Evolutionary conservation across 1,140 invertebrate species (phyloP), one percentile per base, ranked within the genome.

Genomic region (Drosophila orosa): DNA sequence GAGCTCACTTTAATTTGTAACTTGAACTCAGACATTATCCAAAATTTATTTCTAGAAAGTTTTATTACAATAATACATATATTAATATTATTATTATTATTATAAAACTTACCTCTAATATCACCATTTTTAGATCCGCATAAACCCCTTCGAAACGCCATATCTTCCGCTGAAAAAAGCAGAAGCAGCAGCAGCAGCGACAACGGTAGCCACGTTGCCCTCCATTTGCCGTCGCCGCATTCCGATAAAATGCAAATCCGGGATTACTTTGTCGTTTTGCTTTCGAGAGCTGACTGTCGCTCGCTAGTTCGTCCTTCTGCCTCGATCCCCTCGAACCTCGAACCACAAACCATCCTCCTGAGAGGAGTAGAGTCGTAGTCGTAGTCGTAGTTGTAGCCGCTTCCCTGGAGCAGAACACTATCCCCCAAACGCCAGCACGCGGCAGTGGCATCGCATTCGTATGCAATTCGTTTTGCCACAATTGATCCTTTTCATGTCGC

Each of bases 391-490:
- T 42, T 13, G 35, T n/a, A 37, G 35, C 24, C 44, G 50, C 50
- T 54, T 54, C 50, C 50, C 50, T 54, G 50, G 50, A 54, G 50
- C 50, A 35, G 50, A 54, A 54, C 50, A 73, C 44, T 57, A 65
- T 31, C 35, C 73, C 59, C 61, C 45, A 29, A 48, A 17, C 29
- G 22, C 12, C 10, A 33, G 66, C 56, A 66, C 74, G 73, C 78
- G 66, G 74, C 61, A 55, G 63, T 79, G 73, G 52, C 78, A 74
- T 81, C 76, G 80, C 84, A 89, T 89, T 89, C 84, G 84, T 89
- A 89, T 89, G 84, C 84, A 89, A 89, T 89, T 89, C 84, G 84
- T 89, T 89, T 89, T 90, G 85, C 84, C 84, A 89, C 84, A 89
- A 89, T 89, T 89, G 84, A 89, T 89, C 84, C 84, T 89, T 89